phyloP scores from a whole-genome alignment of 2,797 vertebrate species.

The Rousettus madagascariensis region DNA sequence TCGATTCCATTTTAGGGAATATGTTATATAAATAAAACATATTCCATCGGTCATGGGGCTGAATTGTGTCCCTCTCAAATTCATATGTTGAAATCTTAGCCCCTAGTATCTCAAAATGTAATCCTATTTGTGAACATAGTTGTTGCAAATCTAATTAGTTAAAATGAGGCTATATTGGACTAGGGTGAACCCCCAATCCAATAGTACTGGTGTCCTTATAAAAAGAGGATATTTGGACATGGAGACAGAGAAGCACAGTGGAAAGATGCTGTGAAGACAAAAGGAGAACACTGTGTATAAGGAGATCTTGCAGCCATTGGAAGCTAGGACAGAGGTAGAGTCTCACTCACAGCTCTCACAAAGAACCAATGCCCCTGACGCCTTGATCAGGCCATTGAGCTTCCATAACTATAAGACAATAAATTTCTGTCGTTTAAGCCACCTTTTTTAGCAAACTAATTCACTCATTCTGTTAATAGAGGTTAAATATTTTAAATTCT shows the following conservation, averaged over 20 bases:
- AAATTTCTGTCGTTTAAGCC: not conserved
- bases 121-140: not conserved
- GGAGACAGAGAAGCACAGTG: not conserved
- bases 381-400: not conserved
- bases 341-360: not conserved
- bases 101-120: not conserved
- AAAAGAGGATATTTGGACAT: not conserved
- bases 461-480: not conserved
- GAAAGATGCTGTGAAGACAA: not conserved
- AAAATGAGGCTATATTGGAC: not conserved
- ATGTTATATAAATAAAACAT: not conserved
- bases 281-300: not conserved
- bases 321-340: not conserved
- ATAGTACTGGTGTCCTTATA: not conserved
- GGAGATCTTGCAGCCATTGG: fast-evolving
- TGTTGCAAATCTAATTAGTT: not conserved
- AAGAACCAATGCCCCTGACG: not conserved
- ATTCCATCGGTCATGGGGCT: not conserved
- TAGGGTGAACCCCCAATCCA: not conserved
- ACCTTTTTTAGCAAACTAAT: not conserved
- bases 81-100: not conserved
- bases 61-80: not conserved
- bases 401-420: not conserved
- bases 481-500: conserved; percentile 13
- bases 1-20: not conserved